Evolutionary conservation across 2,113 vertebrate species (phyloP), one percentile per base, ranked within the genome.

Genomic region (Zapus hudsonius): DNA sequence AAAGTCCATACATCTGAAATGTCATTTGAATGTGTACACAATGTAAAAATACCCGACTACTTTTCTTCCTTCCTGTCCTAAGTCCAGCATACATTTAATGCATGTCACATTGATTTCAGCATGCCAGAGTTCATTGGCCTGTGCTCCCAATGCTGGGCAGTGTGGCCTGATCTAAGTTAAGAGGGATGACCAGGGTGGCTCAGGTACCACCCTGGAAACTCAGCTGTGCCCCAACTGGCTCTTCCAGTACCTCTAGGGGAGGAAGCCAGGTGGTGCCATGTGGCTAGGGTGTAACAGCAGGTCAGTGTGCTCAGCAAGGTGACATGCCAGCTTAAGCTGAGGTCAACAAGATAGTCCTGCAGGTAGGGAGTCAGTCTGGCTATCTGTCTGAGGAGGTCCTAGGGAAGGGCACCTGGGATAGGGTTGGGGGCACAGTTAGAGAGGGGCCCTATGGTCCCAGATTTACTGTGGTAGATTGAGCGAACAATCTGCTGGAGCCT

Each of bases 111-210:
- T 31, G 16, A 25, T n/a, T 38, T 13, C 0, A 22, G 6, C 0
- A 0, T 0, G 1, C 66, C 10, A 0, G 7, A 0, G 13, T 22
- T 59, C 29, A 1, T 13, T 31, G 59, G 36, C 42, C 3, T 1
- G 0, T 19, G 33, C 13, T 11, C 47, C 7, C 52, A 52, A 0
- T 12, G 10, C 15, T 19, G 29, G 69, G 38, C n/a, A 0, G 3
- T 2, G 8, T 2, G 5, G 20, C 15, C 8, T 52, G 66, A 7
- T 29, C 33, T 27, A 4, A 33, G 63, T 59, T 15, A 2, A 33
- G 44, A 27, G 0, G 15, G 64, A 17, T 25, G 10, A 9, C 25
- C 33, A 8, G 57, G 1, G 29, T 19, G 11, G 3, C 12, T 42
- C 23, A 10, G 25, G 9, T 73, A 19, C 44, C 27, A 5, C 3